Conservation (phyloP, 2,113 vertebrate genomes). For the Zosterops borbonicus region DNA sequence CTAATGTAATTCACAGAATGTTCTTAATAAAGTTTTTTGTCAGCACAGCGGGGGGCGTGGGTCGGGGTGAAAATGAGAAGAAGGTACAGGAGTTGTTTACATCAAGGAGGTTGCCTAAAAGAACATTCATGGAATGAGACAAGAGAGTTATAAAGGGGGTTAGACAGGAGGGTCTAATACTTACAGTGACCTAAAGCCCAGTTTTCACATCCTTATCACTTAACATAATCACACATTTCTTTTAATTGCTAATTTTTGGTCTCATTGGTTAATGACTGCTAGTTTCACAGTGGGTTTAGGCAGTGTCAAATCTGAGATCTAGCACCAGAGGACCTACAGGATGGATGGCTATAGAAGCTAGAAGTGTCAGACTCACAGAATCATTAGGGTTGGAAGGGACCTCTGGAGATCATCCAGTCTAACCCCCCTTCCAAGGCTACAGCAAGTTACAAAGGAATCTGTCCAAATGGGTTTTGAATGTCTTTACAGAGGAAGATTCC, state of each 20-base stretch:
- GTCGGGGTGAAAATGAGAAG: neutral
- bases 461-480: neutral
- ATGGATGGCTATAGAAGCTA: neutral
- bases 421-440: neutral
- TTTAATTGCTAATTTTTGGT: neutral
- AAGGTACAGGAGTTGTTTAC: neutral
- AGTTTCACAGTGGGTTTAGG: neutral
- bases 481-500: no score
- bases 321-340: neutral
- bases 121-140: accelerated
- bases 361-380: neutral
- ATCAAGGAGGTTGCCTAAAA: neutral
- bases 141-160: neutral
- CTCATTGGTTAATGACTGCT: neutral
- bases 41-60: accelerated
- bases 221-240: neutral
- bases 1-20: neutral
- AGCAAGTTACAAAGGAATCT: neutral
- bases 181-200: neutral
- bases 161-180: neutral
- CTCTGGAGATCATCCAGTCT: neutral
- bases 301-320: accelerated
- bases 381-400: neutral
- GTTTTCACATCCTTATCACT: neutral
- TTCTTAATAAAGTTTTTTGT: neutral